phyloP scores from a whole-genome alignment of 2,797 vertebrate species.

The Danio jaintianensis region DNA sequence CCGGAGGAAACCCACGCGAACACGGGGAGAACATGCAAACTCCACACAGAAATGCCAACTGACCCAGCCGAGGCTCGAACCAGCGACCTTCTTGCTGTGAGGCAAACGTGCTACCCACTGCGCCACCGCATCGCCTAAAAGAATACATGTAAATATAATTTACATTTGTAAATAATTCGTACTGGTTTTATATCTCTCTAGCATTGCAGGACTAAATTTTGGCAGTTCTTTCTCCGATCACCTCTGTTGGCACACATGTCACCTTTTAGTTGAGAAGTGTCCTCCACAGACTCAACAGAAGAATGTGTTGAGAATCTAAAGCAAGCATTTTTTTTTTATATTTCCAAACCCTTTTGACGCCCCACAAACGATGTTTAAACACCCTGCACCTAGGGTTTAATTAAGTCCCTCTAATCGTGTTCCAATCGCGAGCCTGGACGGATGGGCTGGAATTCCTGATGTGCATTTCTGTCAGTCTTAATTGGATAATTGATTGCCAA shows the following conservation, averaged over 20 bases:
- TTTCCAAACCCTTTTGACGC: conserved; percentile 76
- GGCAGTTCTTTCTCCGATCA: not conserved
- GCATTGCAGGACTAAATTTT: not conserved
- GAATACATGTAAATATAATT: not conserved
- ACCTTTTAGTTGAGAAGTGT: conserved; percentile 38
- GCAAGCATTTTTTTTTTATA: conserved; percentile 69
- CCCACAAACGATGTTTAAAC: conserved; percentile 84
- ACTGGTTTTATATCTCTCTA: not conserved
- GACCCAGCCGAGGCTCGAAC: no score
- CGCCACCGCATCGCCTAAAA: no score
- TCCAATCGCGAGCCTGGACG: conserved; percentile 84
- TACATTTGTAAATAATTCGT: conserved; percentile 4
- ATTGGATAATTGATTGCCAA: conserved; percentile 90
- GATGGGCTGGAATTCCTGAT: conserved; percentile 85
- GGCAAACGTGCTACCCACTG: no score
- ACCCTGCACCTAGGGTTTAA: conserved; percentile 84
- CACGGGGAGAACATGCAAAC: no score
- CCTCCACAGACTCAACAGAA: conserved; percentile 23
- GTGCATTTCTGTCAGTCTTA: conserved; percentile 88
- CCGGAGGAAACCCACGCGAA: no score
- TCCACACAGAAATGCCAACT: no score
- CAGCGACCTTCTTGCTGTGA: no score
- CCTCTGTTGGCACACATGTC: conserved; percentile 49
- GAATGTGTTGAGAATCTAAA: conserved; percentile 66
- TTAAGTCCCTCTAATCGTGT: conserved; percentile 86